Evolutionary conservation across 2,888 invertebrate genomes (phyloP).

Genomic region (Emmelina monodactyla): DNA sequence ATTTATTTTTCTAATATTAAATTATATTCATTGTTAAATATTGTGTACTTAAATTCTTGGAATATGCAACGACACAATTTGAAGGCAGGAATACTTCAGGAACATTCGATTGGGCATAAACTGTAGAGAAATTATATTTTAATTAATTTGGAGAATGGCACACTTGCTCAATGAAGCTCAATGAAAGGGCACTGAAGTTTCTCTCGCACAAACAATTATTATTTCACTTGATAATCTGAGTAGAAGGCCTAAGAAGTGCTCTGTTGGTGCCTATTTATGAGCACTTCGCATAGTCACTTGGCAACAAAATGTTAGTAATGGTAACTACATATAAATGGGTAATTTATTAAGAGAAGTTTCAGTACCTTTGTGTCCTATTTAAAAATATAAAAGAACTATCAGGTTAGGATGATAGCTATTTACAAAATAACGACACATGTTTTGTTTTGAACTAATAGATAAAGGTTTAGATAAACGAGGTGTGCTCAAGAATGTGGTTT

Average conservation of each 20-base stretch:
- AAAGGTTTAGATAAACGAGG: no score
- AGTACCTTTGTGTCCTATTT: no score
- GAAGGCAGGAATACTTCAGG: no score
- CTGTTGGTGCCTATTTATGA: conserved; percentile 36
- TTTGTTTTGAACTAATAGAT: no score
- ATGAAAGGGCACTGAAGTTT: conserved; percentile 22
- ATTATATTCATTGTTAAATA: conserved; percentile 5
- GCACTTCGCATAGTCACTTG: no score
- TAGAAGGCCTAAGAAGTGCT: conserved; percentile 29
- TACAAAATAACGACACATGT: no score
- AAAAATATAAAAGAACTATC: neutral
- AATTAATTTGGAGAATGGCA: conserved; percentile 14
- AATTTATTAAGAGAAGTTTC: no score
- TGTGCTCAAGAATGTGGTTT: neutral
- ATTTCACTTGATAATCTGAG: conserved; percentile 22
- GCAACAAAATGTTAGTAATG: no score
- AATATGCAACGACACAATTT: conserved; percentile 9
- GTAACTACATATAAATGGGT: no score
- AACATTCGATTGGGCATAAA: conserved; percentile 17
- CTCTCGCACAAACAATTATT: conserved; percentile 40
- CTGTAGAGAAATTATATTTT: conserved; percentile 12
- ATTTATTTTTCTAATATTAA: conserved; percentile 26
- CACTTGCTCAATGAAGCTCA: conserved; percentile 56
- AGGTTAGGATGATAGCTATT: neutral
- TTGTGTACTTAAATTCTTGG: conserved; percentile 37